These are phyloP conservation scores for Unio delphinus DNA, from an alignment of 2,888 invertebrate species.

Conservation along the genomic window DNA sequence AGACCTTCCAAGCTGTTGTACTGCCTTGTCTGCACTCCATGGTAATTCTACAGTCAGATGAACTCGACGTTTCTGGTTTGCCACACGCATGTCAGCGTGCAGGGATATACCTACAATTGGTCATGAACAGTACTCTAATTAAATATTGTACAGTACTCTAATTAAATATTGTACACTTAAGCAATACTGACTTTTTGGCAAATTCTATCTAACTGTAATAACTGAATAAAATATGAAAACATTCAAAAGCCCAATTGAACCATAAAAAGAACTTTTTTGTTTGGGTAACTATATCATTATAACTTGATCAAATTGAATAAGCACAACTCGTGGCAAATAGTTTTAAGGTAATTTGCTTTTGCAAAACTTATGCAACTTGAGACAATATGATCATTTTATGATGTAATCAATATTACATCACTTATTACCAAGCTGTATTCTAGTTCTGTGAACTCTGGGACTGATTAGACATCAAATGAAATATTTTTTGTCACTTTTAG, in stretches of 20 bases:
- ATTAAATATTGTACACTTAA: background rate
- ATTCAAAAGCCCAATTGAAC: too few relatives aligned
- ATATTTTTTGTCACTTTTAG: too few relatives aligned
- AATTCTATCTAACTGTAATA: background rate
- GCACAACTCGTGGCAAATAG: too few relatives aligned
- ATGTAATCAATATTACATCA: too few relatives aligned
- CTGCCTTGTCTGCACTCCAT: conserved; percentile 71
- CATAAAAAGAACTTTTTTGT: background rate
- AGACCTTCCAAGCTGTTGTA: conserved; percentile 70
- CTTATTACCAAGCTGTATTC: too few relatives aligned
- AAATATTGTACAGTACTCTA: background rate
- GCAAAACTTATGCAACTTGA: too few relatives aligned
- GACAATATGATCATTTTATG: too few relatives aligned
- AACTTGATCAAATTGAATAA: too few relatives aligned
- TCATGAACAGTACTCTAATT: background rate
- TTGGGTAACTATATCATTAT: too few relatives aligned
- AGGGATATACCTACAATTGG: conserved; percentile 65
- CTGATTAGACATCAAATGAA: too few relatives aligned
- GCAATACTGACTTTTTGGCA: background rate
- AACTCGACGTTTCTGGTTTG: conserved; percentile 64
- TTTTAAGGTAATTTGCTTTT: too few relatives aligned
- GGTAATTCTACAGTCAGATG: conserved; percentile 69
- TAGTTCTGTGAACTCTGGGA: too few relatives aligned
- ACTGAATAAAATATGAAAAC: background rate
- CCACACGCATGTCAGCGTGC: conserved; percentile 63